phyloP scores from a whole-genome alignment of 2,113 vertebrate species.

The Triplophysa tibetana region DNA sequence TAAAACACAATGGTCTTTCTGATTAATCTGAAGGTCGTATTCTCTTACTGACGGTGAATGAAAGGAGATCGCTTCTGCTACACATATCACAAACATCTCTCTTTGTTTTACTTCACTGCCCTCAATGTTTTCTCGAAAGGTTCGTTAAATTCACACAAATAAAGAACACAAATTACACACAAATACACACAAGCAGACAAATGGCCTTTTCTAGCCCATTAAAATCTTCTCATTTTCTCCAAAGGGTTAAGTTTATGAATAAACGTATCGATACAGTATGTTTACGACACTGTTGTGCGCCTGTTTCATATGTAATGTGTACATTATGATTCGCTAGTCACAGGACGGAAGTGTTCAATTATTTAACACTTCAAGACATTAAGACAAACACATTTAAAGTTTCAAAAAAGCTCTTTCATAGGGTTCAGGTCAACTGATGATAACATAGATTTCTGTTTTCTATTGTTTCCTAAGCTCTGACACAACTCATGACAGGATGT shows the following conservation, averaged over 20 bases:
- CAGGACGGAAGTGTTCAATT: too few relatives aligned
- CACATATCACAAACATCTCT: not conserved
- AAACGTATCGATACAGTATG: not conserved
- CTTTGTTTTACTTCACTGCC: not conserved
- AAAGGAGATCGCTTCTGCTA: not conserved
- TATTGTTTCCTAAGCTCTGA: too few relatives aligned
- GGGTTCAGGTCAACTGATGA: too few relatives aligned
- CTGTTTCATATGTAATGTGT: too few relatives aligned
- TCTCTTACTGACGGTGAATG: conserved; percentile 1
- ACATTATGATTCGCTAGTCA: too few relatives aligned
- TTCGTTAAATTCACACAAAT: conserved; percentile 59
- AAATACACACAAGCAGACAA: conserved; percentile 61
- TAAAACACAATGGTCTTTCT: conserved; percentile 66
- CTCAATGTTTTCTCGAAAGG: conserved; percentile 38
- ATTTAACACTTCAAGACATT: too few relatives aligned
- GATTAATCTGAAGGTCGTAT: not conserved
- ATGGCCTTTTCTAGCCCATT: not conserved
- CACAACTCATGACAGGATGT: too few relatives aligned
- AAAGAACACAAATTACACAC: conserved; percentile 47
- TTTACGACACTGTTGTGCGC: not conserved
- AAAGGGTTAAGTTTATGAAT: conserved; percentile 14
- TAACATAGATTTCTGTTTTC: too few relatives aligned
- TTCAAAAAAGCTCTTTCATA: too few relatives aligned
- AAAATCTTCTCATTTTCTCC: not conserved
- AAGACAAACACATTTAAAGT: too few relatives aligned